Evolutionary conservation across 1,140 invertebrate genomes (phyloP), one percentile per base, ranked within the genome.

Genomic region (Kradibia gibbosae): DNA sequence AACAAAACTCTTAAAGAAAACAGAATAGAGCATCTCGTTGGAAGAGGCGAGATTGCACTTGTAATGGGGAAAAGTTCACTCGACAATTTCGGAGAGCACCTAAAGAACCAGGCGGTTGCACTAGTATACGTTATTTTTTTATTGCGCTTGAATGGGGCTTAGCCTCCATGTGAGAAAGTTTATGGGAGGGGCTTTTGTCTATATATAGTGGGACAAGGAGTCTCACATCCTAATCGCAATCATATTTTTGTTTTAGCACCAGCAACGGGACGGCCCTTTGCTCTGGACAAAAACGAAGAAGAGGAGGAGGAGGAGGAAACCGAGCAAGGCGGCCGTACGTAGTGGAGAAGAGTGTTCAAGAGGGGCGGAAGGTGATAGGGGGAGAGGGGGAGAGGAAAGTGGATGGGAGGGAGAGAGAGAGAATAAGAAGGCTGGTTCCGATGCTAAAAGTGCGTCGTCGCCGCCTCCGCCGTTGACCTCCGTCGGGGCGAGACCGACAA

Each of bases 371-470:
- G 36, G 31, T 42, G 73, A 57, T 34, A 50, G 71, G 8, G 45
- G 55, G 48, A 48, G 71, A 36, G 48, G 55, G 71, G 34, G 71
- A 55, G 65, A 76, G 70, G 1, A 79, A 48, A 31, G 34, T 67
- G 11, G 20, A 25, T 75, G 20, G 0, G 42, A 67, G 25, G n/a
- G 31, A n/a, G 7, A 31, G 4, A 60, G 55, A 42, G 36, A 91
- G 92, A 90, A 90, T 25, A 45, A 70, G 42, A 42, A 72, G 91
- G 89, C 87, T 90, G 91, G 88, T 91, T 92, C 92, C 92, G 91
- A 92, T 92, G 92, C 92, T 91, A 87, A 89, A 73, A 75, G 57
- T 34, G 60, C 31, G 42, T 62, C 25, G 50, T 36, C 50, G 7
- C 39, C 53, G 11, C 22, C 45, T 48, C 25, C 67, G 28, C 48